A percentile compares a stretch with the other conserved stretches of the same genome.
Conservation (phyloP, 2,797 vertebrate species). For the Phrynocephalus forsythii region DNA sequence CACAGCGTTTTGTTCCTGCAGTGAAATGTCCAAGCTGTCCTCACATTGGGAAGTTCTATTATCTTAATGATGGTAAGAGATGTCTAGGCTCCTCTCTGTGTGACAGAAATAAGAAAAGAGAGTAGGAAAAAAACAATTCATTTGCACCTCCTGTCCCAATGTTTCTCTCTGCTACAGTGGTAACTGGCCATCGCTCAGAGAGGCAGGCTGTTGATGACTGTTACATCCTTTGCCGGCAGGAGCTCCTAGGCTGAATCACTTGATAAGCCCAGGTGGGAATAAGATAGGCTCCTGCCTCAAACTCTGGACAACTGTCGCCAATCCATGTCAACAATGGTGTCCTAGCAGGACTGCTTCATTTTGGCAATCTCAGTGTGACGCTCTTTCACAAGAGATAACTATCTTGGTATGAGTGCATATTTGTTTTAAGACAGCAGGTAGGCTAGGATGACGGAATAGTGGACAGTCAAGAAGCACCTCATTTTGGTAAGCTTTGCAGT, state of each 20-base stretch:
- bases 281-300: neutral
- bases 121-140: neutral
- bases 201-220: neutral
- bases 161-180: neutral
- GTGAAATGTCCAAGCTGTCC: neutral
- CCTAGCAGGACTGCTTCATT: too few species aligned
- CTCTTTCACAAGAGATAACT: neutral
- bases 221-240: neutral
- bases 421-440: neutral
- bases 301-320: too few species aligned
- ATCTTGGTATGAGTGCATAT: too few species aligned
- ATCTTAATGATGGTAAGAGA: neutral
- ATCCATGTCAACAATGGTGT: too few species aligned
- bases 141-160: neutral
- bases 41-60: neutral
- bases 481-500: neutral
- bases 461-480: neutral
- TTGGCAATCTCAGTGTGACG: neutral
- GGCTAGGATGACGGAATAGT: neutral
- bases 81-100: neutral
- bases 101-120: neutral
- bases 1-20: neutral
- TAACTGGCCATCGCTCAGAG: neutral
- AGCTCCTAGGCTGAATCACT: neutral
- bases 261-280: neutral